phyloP scores from a whole-genome alignment of 2,113 vertebrate genomes.

The Crotalus helleri region DNA sequence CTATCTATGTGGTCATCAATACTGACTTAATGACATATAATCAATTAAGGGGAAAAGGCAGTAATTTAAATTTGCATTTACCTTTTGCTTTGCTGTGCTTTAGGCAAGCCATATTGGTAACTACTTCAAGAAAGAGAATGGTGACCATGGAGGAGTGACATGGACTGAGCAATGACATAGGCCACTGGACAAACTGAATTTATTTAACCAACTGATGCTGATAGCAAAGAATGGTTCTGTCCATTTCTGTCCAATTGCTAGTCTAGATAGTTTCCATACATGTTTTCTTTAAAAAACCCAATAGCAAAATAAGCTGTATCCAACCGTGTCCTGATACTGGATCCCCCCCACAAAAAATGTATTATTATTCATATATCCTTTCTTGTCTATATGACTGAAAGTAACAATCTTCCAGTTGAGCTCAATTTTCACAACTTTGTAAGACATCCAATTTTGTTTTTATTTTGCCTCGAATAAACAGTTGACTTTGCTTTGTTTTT shows the following conservation, averaged over 20 bases:
- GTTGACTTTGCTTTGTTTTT: background rate
- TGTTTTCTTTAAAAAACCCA: background rate
- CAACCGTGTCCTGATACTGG: background rate
- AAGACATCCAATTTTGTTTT: background rate
- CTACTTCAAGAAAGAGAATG: background rate
- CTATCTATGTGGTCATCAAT: background rate
- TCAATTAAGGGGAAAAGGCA: background rate
- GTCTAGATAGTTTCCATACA: background rate
- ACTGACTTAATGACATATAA: background rate
- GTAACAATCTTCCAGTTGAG: background rate
- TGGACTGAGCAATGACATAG: background rate
- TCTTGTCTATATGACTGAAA: background rate
- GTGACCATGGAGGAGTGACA: background rate
- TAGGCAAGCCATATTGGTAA: background rate
- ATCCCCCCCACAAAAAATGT: background rate
- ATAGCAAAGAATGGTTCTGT: background rate
- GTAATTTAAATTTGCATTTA: background rate
- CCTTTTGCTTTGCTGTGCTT: background rate
- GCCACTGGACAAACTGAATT: background rate
- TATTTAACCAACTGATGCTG: background rate
- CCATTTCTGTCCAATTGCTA: background rate
- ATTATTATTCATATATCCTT: background rate
- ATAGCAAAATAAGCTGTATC: background rate
- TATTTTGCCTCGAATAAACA: background rate
- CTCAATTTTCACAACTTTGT: background rate